Conservation (phyloP, 2,797 vertebrate genomes). For the Parambassis ranga region DNA sequence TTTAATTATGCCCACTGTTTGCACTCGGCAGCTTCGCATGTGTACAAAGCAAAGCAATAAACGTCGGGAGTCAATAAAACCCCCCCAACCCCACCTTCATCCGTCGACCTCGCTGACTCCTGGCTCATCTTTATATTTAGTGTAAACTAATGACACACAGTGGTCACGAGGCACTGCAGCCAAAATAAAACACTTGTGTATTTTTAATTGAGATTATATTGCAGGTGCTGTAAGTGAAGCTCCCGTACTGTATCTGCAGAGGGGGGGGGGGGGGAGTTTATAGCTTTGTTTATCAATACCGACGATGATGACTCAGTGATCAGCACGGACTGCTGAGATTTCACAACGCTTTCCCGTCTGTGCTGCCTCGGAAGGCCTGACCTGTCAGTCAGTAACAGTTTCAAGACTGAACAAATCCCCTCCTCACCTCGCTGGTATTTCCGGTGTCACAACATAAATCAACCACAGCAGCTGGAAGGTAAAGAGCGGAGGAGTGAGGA, state of each 20-base stretch:
- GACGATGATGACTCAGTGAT: slow-evolving; percentile 38
- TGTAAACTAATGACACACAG: slow-evolving; percentile 55
- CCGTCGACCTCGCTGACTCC: slow-evolving; percentile 47
- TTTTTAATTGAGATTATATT: slow-evolving; percentile 66
- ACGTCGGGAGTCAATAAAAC: slow-evolving; percentile 36
- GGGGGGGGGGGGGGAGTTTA: too few relatives aligned
- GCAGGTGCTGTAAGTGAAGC: slow-evolving; percentile 38
- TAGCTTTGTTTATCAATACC: slow-evolving; percentile 26
- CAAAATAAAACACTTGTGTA: slow-evolving; percentile 66
- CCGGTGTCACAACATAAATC: not conserved
- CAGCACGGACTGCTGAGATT: slow-evolving; percentile 15
- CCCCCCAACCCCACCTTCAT: not conserved
- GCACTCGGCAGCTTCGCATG: slow-evolving; percentile 26
- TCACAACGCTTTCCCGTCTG: slow-evolving; percentile 22
- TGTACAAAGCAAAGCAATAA: slow-evolving; percentile 47
- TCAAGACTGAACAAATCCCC: slow-evolving; percentile 48
- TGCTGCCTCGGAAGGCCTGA: not conserved
- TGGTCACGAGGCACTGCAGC: slow-evolving; percentile 47
- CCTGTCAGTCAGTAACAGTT: slow-evolving; percentile 2
- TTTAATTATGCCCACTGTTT: slow-evolving; percentile 37
- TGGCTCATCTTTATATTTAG: slow-evolving; percentile 63
- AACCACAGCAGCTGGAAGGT: not conserved
- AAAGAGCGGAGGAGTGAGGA: not conserved
- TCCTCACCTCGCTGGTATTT: slow-evolving; percentile 7
- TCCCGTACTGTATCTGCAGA: slow-evolving; percentile 3